Base-by-base conservation (phyloP, 2,113 vertebrate species). In the Hippopotamus amphibius region DNA sequence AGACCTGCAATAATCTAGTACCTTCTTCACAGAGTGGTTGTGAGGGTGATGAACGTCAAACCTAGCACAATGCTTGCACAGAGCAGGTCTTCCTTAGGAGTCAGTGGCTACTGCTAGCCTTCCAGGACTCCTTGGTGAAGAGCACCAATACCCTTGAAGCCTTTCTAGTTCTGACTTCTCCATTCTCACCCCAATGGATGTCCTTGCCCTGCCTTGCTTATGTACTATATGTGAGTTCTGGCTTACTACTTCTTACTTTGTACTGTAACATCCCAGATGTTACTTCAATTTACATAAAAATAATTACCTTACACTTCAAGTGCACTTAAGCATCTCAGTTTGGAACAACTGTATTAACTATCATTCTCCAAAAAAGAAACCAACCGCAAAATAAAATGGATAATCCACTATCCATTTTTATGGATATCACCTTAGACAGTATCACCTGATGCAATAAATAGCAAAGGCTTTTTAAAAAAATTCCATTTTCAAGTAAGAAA, bases 251-350 rank as follows among this genome's bases (percentile, higher is more conserved):
- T 68, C 66, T 77, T 65, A 74, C 46, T 74, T 61, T 94, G 71
- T 37, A 92, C 81, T 43, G 3, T 82, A 88, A 92, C 26, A 80
- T 43, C 33, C 26, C 68, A 97, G 46, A 41, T 33, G 33, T 48
- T 71, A 76, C 63, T 79, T 93, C 12, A 43, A 79, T n/a, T 72
- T 81, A 46, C 33, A 37, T 74, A 50, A 96, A 92, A 93, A 85
- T 57, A 48, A 95, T 55, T 33, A 89, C 11, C 33, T 92, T 50
- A n/a, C 2, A 93, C 15, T 48, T 71, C 33, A 81, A 85, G 14
- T 26, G 90, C 81, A 85, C 41, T 68, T 59, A 41, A 74, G 30
- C 80, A 83, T 37, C 48, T 59, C 19, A 81, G 57, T 71, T 1
- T 74, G 50, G 33, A 14, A 80, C 46, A 93, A 91, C 24, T 43